Conservation (phyloP, 1,140 invertebrate genomes). For the Euura lappo region DNA sequence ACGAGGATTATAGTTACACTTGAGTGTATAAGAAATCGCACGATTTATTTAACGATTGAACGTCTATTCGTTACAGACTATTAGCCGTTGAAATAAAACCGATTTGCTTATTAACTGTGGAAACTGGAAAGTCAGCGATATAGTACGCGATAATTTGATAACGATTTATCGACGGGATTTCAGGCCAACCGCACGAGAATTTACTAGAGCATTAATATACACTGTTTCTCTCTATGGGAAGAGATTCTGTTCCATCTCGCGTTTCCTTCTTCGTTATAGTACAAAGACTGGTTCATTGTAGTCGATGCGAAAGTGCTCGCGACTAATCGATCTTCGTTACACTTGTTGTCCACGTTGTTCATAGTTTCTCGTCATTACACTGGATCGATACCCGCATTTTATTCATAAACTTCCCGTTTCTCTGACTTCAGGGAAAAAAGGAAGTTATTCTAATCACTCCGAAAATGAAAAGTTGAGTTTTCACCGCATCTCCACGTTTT, state of each 20-base stretch:
- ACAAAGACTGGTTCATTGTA: background rate
- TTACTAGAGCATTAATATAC: conserved; percentile 10
- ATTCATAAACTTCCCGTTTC: background rate
- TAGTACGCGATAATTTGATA: background rate
- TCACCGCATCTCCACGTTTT: too few relatives aligned
- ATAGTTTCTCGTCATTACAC: background rate
- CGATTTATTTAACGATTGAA: conserved; percentile 3
- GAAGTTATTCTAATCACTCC: too few relatives aligned
- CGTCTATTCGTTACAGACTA: background rate
- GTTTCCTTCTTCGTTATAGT: background rate
- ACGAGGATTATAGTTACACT: background rate
- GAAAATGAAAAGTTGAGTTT: too few relatives aligned
- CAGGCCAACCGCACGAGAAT: background rate
- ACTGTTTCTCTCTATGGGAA: background rate
- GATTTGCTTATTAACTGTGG: conserved; percentile 34
- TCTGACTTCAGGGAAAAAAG: too few relatives aligned
- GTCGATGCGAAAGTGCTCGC: background rate
- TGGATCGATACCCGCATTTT: background rate
- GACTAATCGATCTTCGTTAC: background rate
- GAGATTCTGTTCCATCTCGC: background rate
- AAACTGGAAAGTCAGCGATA: conserved; percentile 19
- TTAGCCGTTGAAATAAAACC: conserved; percentile 21
- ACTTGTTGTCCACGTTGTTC: background rate
- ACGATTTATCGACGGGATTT: background rate
- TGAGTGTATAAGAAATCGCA: background rate